Evolutionary conservation across 1,140 invertebrate genomes (phyloP).

Genomic region (Ganaspis sp.): DNA sequence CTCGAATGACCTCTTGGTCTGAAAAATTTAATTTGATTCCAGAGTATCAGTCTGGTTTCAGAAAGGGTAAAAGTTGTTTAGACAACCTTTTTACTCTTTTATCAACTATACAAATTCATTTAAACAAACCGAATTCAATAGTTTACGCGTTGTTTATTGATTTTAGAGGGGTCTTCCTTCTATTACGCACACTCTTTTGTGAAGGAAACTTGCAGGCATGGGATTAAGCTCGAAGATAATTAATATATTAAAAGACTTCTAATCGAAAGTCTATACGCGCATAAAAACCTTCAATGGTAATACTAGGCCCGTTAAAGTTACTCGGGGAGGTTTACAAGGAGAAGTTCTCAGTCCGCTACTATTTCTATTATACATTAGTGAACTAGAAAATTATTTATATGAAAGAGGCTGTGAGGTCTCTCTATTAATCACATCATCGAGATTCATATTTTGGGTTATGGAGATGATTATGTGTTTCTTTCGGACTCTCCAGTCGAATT

Average conservation of each 20-base stretch:
- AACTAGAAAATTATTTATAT: slow-evolving; percentile 2
- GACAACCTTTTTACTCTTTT: slow-evolving; percentile 33
- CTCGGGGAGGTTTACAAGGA: not conserved
- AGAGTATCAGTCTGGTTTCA: slow-evolving; percentile 20
- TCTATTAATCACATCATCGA: not conserved
- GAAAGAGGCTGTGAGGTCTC: not conserved
- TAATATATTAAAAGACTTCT: not conserved
- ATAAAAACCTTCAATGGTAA: not conserved
- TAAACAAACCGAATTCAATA: too few relatives aligned
- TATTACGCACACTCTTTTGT: not conserved
- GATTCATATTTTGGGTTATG: slow-evolving; percentile 12
- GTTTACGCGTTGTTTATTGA: too few relatives aligned
- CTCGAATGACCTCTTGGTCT: not conserved
- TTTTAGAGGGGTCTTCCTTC: too few relatives aligned
- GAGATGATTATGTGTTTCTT: not conserved
- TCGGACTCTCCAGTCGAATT: not conserved
- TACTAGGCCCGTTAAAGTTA: not conserved
- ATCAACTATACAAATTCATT: not conserved
- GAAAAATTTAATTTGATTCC: not conserved
- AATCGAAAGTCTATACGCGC: not conserved
- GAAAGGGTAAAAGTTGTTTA: not conserved
- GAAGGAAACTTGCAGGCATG: not conserved
- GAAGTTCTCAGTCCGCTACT: not conserved
- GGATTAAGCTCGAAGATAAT: not conserved
- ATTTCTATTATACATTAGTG: not conserved